Percentiles rank a stretch among this genome's conserved stretches.
These are phyloP conservation scores for Apostichopus californicus DNA, from an alignment of 35 echinoderm and acorn worm genomes.

Conservation along the genomic window DNA sequence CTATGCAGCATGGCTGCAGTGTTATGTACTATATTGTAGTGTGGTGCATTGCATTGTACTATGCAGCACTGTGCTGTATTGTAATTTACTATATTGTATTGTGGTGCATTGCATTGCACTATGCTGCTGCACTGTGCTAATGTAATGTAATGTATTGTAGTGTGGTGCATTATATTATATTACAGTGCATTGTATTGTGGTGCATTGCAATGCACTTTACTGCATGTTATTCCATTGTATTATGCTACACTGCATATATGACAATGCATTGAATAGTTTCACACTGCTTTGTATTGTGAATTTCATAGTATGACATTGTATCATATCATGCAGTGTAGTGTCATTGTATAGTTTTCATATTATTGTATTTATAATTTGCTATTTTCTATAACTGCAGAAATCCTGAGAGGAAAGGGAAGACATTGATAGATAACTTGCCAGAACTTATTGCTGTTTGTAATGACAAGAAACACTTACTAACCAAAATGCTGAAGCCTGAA, in stretches of 20 bases:
- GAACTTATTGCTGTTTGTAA: conserved; percentile 71
- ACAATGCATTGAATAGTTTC: not conserved
- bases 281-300: too few relatives aligned
- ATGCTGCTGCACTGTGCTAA: too few relatives aligned
- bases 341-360: too few relatives aligned
- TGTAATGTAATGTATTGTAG: too few relatives aligned
- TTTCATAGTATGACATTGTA: too few relatives aligned
- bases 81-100: not conserved
- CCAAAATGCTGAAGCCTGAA: conserved; percentile 68
- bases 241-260: too few relatives aligned
- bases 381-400: conserved; percentile 5
- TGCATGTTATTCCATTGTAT: too few relatives aligned
- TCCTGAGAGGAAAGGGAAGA: conserved; percentile 32
- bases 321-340: too few relatives aligned
- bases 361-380: not conserved
- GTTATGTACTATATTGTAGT: too few relatives aligned
- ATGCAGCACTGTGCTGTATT: not conserved
- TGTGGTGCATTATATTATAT: too few relatives aligned
- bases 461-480: conserved; percentile 64
- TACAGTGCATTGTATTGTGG: not conserved
- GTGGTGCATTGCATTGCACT: conserved; percentile 16
- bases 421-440: conserved; percentile 75
- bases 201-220: not conserved
- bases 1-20: too few relatives aligned
- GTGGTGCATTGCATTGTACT: not conserved